Evolutionary conservation across 2,113 vertebrate species (phyloP), one percentile per base, ranked within the genome.

Genomic region (Alethe diademata): DNA sequence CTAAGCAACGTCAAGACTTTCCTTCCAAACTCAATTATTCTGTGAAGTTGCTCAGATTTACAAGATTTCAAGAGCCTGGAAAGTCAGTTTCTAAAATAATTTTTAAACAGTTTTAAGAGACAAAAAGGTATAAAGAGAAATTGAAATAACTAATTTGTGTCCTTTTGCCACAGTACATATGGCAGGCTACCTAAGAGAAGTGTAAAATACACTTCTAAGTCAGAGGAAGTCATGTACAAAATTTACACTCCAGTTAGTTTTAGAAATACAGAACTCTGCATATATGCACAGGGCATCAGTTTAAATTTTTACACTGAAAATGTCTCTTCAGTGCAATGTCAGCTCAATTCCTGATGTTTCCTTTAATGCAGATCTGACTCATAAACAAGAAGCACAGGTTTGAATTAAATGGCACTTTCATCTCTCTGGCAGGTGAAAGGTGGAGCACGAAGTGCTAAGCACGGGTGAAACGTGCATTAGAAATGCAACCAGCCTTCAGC

Each of bases 401-500:
- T n/a, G 48, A 76, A 60, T 40, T 12, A 29, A 89, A 72, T 1
- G 3, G 56, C 25, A 48, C 57, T 84, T 76, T 75, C 60, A 42
- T 42, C 29, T 26, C 18, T 29, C 43, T 48, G 64, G 48, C 47
- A 18, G 2, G 23, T 16, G 35, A 43, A 86, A 88, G 67, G 56
- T 38, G 22, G 33, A 90, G 38, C 72, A 11, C 8, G 0, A 23
- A 2, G 40, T 4, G 72, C 51, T 50, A 22, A 85, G 38, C 48
- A 35, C 0, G 0, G 50, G 43, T 45, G 43, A 75, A 67, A 58
- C 5, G 14, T 1, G 36, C 4, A 3, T 43, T 12, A 50, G 50
- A 13, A 69, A 72, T 5, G 22, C 19, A 73, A 47, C 24, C 2
- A 5, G 23, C 50, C 35, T 79, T 73, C 83, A 66, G 50, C 50